Base-by-base conservation (phyloP, 2,797 vertebrate genomes). In the Phoebastria nigripes region DNA sequence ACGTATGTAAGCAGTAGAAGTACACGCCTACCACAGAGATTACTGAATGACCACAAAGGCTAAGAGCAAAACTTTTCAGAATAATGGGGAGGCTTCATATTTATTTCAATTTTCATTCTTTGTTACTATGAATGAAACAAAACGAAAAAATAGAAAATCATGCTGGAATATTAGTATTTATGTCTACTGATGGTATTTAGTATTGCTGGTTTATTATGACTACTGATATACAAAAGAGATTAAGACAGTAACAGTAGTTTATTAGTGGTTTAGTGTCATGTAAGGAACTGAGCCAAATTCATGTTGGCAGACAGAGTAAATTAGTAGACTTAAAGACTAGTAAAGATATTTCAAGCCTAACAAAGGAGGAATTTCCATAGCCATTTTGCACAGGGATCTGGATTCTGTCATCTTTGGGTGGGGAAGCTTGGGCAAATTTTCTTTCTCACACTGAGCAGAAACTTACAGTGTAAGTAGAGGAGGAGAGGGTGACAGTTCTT, bases 251-350 rank as follows among this genome's bases (percentile, higher is more conserved):
- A 58, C 46, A 66, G 54, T 11, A 86, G 39, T 78, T 95, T 37
- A 86, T 46, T 51, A 46, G 90, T 24, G 8, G 31, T 76, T 93
- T 73, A 52, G 47, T 63, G 33, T 63, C 33, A 41, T 24, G 15
- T 31, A 54, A 92, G 78, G 44, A 91, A 85, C 42, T 12, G 67
- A 93, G 90, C 63, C 93, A 97, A 93, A 93, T 61, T 87, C 51
- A 6, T 31, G 41, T 37, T 95, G 83, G 73, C 85, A 93, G 58
- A 51, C 31, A 62, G 26, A 89, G 8, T 9, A 86, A 85, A 86
- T 74, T 22, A 88, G 41, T 17, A 83, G 55, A 87, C 39, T 56
- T 67, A 80, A 76, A 84, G 73, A 90, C 59, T 76, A 84, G 52
- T 84, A 49, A 90, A 90, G 63, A 80, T 85, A 92, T 77, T 90